These are phyloP conservation scores for Brotula barbata DNA, from an alignment of 2,797 vertebrate species.

Conservation along the genomic window DNA sequence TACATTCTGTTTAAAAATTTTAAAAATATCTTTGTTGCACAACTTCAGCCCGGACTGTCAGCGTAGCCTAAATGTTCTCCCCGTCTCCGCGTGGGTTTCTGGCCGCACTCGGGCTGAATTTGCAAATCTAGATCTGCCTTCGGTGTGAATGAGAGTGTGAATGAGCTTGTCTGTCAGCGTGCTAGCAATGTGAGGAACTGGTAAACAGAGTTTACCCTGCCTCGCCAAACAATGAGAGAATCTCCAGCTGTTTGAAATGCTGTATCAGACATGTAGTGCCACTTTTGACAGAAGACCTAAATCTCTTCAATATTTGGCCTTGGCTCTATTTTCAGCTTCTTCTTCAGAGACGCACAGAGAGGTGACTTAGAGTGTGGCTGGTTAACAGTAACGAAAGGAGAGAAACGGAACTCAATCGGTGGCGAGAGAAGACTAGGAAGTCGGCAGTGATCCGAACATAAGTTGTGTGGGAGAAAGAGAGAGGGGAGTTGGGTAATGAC, in stretches of 20 bases:
- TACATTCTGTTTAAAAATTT: too few relatives aligned
- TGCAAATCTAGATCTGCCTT: too few relatives aligned
- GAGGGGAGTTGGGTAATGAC: slow-evolving; percentile 36
- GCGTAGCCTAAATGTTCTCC: too few relatives aligned
- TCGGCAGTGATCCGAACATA: slow-evolving; percentile 35
- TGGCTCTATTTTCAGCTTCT: slow-evolving; percentile 38
- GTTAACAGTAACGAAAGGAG: slow-evolving; percentile 35
- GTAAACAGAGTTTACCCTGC: too few relatives aligned
- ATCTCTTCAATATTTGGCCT: slow-evolving; percentile 57
- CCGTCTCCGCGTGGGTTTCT: too few relatives aligned
- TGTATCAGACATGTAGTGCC: slow-evolving; percentile 41
- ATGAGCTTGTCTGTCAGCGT: too few relatives aligned
- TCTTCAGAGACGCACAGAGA: slow-evolving; percentile 56
- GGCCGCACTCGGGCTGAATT: too few relatives aligned
- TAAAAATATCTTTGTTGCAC: too few relatives aligned
- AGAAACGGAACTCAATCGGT: slow-evolving; percentile 38
- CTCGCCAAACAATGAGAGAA: too few relatives aligned
- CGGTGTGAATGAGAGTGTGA: too few relatives aligned
- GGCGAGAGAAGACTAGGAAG: slow-evolving; percentile 25
- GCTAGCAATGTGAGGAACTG: too few relatives aligned
- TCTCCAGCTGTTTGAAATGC: slow-evolving; percentile 76
- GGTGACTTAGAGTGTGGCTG: slow-evolving; percentile 23
- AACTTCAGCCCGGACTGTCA: too few relatives aligned
- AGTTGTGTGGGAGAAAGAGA: slow-evolving; percentile 38
- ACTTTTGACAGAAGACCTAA: slow-evolving; percentile 69